These are phyloP conservation scores for Hylaeus volcanicus DNA, from an alignment of 1,140 invertebrate species.

Conservation along the genomic window DNA sequence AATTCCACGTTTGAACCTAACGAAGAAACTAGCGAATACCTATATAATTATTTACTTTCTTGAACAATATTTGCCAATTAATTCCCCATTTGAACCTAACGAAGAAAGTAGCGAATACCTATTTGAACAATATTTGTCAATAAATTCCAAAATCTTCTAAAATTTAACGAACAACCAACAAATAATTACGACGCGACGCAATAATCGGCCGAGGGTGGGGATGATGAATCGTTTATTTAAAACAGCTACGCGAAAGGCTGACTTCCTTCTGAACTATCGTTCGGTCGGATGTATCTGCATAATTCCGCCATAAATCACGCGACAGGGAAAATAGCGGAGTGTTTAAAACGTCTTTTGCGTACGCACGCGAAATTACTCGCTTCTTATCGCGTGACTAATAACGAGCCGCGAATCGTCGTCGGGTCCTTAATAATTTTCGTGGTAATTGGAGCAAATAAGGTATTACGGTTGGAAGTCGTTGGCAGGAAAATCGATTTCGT, in stretches of 20 bases:
- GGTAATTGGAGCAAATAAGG: conserved; percentile 46
- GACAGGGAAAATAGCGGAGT: conserved; percentile 28
- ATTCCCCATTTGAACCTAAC: no score
- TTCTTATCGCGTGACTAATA: conserved; percentile 63
- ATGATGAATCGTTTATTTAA: not conserved
- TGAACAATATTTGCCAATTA: no score
- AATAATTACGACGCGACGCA: no score
- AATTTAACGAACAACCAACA: no score
- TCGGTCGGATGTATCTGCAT: conserved; percentile 32
- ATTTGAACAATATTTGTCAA: no score
- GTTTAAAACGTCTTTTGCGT: conserved; percentile 23
- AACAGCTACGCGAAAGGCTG: conserved; percentile 25
- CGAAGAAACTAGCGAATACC: no score
- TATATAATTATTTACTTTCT: no score
- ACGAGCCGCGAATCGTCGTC: conserved; percentile 27
- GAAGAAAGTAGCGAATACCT: no score
- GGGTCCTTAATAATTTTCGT: conserved; percentile 38
- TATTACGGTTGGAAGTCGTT: conserved; percentile 29
- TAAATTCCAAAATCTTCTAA: no score
- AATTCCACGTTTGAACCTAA: no score
- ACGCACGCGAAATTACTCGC: conserved; percentile 40
- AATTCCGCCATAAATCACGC: conserved; percentile 43
- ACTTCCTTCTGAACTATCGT: conserved; percentile 20
- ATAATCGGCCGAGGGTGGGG: no score
- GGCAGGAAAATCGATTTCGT: conserved; percentile 50